phyloP scores from a whole-genome alignment of 2,113 vertebrate species.

The Macroglossus sobrinus region DNA sequence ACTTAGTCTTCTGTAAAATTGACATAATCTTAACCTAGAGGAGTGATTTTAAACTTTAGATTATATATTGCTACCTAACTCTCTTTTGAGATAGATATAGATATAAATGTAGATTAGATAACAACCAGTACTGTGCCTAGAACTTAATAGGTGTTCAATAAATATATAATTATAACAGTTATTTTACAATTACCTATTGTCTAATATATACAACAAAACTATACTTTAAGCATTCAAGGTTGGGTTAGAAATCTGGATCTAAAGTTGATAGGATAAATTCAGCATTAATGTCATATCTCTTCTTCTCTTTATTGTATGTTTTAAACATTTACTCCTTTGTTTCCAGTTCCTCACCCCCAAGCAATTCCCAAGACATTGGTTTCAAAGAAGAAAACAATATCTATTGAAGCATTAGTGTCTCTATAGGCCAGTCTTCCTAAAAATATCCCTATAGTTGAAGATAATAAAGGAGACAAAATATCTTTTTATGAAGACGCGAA shows the following conservation, averaged over 20 bases:
- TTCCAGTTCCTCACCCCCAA: rapidly evolving
- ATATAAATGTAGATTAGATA: background rate
- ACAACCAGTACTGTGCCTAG: background rate
- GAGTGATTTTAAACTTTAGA: background rate
- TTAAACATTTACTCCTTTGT: background rate
- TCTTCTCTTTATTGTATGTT: background rate
- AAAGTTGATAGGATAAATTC: background rate
- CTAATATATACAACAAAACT: background rate
- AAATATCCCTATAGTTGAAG: background rate
- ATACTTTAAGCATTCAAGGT: background rate
- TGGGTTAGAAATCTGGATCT: background rate
- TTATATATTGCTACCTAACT: background rate
- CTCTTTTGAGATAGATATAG: background rate
- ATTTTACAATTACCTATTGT: background rate
- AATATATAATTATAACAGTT: background rate
- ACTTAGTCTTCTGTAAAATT: background rate
- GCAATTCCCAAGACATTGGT: background rate
- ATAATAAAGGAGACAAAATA: background rate
- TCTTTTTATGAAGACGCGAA: background rate
- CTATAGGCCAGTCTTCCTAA: background rate
- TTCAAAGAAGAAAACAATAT: background rate
- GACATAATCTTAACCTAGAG: background rate
- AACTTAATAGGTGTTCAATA: background rate
- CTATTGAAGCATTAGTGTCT: background rate
- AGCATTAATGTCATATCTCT: background rate